These are phyloP conservation scores for Chrysolina oricalcia DNA, from an alignment of 2,888 invertebrate species.

Conservation along the genomic window DNA sequence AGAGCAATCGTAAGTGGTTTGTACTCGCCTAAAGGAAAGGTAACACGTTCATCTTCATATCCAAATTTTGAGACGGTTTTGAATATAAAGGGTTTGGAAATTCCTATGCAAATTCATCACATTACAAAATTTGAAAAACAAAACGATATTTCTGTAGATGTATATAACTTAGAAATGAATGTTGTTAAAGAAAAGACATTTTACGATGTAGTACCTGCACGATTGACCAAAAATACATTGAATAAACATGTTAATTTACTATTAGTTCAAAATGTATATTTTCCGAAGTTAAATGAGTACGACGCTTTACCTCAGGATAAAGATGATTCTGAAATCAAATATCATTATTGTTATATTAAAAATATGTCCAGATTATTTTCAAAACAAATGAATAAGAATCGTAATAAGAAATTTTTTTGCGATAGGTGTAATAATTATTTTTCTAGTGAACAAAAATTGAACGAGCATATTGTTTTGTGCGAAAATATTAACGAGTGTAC, in stretches of 20 bases:
- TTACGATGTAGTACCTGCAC: conserved; percentile 15
- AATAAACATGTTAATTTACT: conserved; percentile 33
- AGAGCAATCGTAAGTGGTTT: too few species aligned
- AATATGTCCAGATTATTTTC: conserved; percentile 15
- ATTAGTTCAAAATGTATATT: conserved; percentile 31
- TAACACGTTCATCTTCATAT: too few species aligned
- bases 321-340: conserved; percentile 19
- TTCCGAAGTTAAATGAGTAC: conserved; percentile 19
- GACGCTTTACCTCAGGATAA: conserved; percentile 6
- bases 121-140: too few species aligned
- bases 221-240: conserved; percentile 25
- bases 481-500: conserved; percentile 33
- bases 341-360: conserved; percentile 26
- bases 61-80: too few species aligned
- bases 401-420: conserved; percentile 34
- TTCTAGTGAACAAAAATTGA: too few species aligned
- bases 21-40: too few species aligned
- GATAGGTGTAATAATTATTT: too few species aligned
- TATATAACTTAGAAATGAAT: conserved; percentile 22
- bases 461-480: too few species aligned
- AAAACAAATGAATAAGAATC: conserved; percentile 22
- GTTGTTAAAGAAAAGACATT: conserved; percentile 12
- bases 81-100: too few species aligned
- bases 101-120: too few species aligned
- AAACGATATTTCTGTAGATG: neutral